phyloP scores from a whole-genome alignment of 2,888 invertebrate genomes.

The Eucriotettix oculatus region DNA sequence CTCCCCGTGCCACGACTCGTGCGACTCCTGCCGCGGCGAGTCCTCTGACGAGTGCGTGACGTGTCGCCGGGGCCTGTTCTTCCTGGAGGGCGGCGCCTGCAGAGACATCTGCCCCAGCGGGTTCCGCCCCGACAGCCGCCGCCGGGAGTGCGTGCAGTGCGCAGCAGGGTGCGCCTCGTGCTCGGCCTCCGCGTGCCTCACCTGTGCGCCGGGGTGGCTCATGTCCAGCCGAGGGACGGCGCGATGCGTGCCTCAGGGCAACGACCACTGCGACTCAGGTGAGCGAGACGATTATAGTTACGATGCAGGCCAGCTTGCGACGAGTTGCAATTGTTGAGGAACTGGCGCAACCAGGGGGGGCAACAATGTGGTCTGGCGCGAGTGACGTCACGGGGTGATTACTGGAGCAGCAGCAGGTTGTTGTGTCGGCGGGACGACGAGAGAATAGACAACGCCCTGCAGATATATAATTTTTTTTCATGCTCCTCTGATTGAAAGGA shows the following conservation, averaged over 20 bases:
- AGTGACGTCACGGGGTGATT: too few relatives aligned
- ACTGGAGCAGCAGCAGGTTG: too few relatives aligned
- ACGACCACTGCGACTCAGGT: conserved; percentile 13
- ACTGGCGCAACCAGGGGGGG: too few relatives aligned
- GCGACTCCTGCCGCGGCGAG: conserved; percentile 15
- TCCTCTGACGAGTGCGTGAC: conserved; percentile 16
- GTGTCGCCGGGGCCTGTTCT: conserved; percentile 16
- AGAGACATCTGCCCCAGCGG: conserved; percentile 15
- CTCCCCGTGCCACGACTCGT: conserved; percentile 13
- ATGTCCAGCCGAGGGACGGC: conserved; percentile 8
- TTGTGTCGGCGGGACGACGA: too few relatives aligned
- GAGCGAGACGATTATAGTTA: too few relatives aligned
- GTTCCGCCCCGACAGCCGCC: conserved; percentile 13
- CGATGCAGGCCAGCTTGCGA: too few relatives aligned
- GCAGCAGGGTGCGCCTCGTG: conserved; percentile 17
- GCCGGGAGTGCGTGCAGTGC: conserved; percentile 16
- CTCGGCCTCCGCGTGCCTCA: conserved; percentile 14
- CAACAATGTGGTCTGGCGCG: too few relatives aligned
- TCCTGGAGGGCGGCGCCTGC: conserved; percentile 14
- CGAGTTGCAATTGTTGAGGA: too few relatives aligned
- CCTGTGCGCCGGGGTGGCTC: conserved; percentile 15
- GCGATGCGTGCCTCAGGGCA: conserved; percentile 13
- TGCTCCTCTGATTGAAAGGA: too few relatives aligned
- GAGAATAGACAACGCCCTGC: too few relatives aligned
- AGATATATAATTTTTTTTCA: too few relatives aligned